Conservation (phyloP, 2,888 invertebrate species). For the Syrista parreyssii region DNA sequence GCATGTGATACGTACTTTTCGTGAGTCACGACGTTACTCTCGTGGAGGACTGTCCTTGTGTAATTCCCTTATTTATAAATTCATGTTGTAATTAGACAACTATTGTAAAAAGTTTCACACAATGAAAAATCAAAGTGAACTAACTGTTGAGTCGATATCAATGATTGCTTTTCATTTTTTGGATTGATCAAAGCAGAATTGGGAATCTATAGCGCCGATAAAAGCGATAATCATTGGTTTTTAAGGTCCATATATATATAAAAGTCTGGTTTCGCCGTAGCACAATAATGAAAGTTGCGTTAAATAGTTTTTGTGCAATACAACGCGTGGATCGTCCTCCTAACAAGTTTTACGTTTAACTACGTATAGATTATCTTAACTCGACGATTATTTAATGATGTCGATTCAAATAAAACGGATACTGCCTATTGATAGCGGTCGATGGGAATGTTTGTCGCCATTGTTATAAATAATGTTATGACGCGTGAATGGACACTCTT, state of each 20-base stretch:
- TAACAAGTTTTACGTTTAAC: background rate
- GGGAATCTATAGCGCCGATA: conserved; percentile 15
- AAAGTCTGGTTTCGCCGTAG: conserved; percentile 47
- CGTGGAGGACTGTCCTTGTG: background rate
- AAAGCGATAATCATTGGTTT: conserved; percentile 29
- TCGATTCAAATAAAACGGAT: background rate
- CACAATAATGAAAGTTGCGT: conserved; percentile 58
- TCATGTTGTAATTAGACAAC: conserved; percentile 29
- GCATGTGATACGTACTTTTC: background rate
- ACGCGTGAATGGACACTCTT: background rate
- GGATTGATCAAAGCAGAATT: conserved; percentile 16
- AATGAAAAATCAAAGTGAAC: conserved; percentile 19
- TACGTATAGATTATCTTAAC: background rate
- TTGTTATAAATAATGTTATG: background rate
- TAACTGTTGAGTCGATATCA: conserved; percentile 36
- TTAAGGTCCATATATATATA: conserved; percentile 22
- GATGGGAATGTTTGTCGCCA: background rate
- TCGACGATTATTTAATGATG: background rate
- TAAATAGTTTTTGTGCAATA: conserved; percentile 44
- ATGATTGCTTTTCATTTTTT: conserved; percentile 16
- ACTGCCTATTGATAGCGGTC: background rate
- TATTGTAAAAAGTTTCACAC: conserved; percentile 17
- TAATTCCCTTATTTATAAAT: conserved; percentile 29
- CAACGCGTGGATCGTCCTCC: conserved; percentile 11
- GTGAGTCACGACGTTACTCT: background rate